A percentile compares a stretch with the other conserved stretches of the same genome.
These are phyloP conservation scores for Actinernus sp. DNA, from an alignment of 92 coral and sea anemone species.

Conservation along the genomic window DNA sequence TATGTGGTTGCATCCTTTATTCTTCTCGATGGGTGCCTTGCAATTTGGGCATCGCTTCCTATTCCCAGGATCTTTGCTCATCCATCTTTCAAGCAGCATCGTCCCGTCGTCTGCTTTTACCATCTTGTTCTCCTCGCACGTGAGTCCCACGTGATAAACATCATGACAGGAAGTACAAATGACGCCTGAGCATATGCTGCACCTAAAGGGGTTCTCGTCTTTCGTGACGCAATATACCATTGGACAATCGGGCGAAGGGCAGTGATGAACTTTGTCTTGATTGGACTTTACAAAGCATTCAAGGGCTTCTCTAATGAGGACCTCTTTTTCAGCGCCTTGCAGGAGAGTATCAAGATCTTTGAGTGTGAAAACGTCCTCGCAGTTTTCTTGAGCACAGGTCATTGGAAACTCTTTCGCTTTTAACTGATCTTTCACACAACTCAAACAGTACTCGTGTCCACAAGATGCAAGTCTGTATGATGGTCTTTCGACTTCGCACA, in stretches of 20 bases:
- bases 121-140: constrained; percentile 79
- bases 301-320: constrained; percentile 20
- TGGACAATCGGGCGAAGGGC: constrained; percentile 90
- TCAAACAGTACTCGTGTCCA: constrained; percentile 85
- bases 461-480: constrained; percentile 79
- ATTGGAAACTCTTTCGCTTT: constrained; percentile 77
- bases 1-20: constrained; percentile 82
- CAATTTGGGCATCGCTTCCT: constrained; percentile 86
- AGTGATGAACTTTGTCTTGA: constrained; percentile 63
- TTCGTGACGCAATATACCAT: constrained; percentile 83
- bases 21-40: constrained; percentile 69
- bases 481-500: constrained; percentile 46
- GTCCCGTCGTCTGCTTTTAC: constrained; percentile 60
- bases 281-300: constrained; percentile 53
- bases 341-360: constrained; percentile 65
- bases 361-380: constrained; percentile 52
- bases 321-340: constrained; percentile 19
- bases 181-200: constrained; percentile 66
- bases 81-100: constrained; percentile 58
- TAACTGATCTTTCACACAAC: constrained; percentile 60
- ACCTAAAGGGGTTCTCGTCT: constrained; percentile 65
- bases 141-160: constrained; percentile 72
- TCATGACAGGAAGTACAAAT: constrained; percentile 83
- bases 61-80: constrained; percentile 44
- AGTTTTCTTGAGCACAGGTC: constrained; percentile 66